Evolutionary conservation across 2,797 vertebrate genomes (phyloP), one percentile per base, ranked within the genome.

Genomic region (Iguana delicatissima): DNA sequence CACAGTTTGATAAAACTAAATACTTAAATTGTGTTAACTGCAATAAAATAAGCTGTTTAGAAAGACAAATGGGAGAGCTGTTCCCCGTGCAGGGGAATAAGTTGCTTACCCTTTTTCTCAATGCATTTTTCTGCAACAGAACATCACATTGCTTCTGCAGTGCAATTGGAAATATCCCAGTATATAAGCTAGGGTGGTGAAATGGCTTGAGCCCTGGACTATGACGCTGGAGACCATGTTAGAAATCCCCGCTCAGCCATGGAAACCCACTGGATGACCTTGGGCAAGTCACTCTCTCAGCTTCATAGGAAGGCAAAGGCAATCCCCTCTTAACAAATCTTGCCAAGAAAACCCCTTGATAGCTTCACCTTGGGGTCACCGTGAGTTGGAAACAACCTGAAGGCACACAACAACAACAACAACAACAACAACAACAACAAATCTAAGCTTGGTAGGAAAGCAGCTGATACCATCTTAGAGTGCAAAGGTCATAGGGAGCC

Each of bases 11-110:
- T 57, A 67, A 82, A 90, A 77, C 42, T 2, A n/a, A 59, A 79
- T 76, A 50, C 74, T 89, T 76, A 77, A 88, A 84, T 91, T 79
- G 76, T 67, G 35, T 80, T 69, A 91, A 91, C 67, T 84, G 85
- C 67, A 38, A 69, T 16, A 64, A 88, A 87, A 64, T 84, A 79
- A 32, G 74, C 59, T 72, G 18, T 69, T 91, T 87, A 64, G 73
- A 80, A 88, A 80, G 52, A 64, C 46, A 76, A 81, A 67, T 20
- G 14, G 57, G 42, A 76, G 55, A 42, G 46, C 72, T 38, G 80
- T 69, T 69, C 29, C 59, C 29, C 22, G 42, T 76, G 59, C 67
- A 87, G 73, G 32, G 67, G 80, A 87, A 83, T 85, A 90, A 82
- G 57, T 64, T 81, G 69, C 59, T 87, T 85, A 22, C 46, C 38